These are phyloP conservation scores for Drosophila teissieri DNA, from an alignment of 1,140 invertebrate species.

Conservation along the genomic window DNA sequence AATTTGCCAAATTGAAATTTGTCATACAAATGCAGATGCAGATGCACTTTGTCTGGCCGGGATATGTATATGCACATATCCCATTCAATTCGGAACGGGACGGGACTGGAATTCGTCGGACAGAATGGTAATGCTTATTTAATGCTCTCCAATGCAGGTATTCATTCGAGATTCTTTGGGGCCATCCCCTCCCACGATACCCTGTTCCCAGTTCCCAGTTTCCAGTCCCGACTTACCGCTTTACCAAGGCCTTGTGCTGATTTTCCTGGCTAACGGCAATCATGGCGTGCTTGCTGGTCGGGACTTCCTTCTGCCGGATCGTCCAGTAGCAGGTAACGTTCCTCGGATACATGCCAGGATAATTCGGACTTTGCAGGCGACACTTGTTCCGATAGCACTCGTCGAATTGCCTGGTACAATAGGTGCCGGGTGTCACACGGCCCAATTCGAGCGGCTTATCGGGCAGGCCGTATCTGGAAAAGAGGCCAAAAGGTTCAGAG, in stretches of 20 bases:
- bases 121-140: constrained; percentile 75
- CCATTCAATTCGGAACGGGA: constrained; percentile 7
- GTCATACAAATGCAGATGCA: constrained; percentile 71
- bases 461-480: constrained; percentile 87
- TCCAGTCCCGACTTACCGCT: constrained; percentile 85
- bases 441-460: constrained; percentile 90
- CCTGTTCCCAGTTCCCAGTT: not conserved
- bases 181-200: not conserved
- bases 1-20: constrained; percentile 80
- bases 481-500: constrained; percentile 12
- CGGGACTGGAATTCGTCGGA: constrained; percentile 3
- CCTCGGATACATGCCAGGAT: constrained; percentile 95
- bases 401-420: constrained; percentile 94
- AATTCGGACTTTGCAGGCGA: constrained; percentile 94
- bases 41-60: constrained; percentile 14
- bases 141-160: constrained; percentile 66
- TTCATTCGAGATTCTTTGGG: constrained; percentile 4
- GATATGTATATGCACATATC: constrained; percentile 14
- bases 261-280: constrained; percentile 91
- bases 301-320: constrained; percentile 91
- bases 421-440: constrained; percentile 92
- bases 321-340: constrained; percentile 94
- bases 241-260: constrained; percentile 90
- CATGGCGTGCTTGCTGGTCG: constrained; percentile 95
- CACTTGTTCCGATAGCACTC: constrained; percentile 93